Evolutionary conservation across 2,797 vertebrate species (phyloP).

Genomic region (Xyrichtys novacula): DNA sequence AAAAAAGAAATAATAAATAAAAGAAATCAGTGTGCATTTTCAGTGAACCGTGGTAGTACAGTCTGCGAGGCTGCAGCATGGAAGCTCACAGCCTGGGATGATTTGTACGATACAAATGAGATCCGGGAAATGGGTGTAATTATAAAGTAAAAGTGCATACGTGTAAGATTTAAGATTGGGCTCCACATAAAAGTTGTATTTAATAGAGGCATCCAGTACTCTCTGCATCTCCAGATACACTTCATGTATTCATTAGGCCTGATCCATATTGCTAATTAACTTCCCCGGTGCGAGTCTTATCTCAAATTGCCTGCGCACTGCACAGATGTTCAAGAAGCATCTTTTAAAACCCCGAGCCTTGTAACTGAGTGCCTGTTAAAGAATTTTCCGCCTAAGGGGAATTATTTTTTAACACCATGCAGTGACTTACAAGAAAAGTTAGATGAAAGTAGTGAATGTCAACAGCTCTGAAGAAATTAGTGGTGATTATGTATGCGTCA

Average conservation of each 20-base stretch:
- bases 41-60: conserved; percentile 37
- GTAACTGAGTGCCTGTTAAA: conserved; percentile 47
- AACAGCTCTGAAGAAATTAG: conserved; percentile 54
- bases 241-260: conserved; percentile 72
- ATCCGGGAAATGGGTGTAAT: conserved; percentile 58
- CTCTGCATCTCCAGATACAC: conserved; percentile 64
- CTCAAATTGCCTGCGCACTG: conserved; percentile 69
- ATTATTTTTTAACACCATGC: conserved; percentile 36
- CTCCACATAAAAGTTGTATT: conserved; percentile 63
- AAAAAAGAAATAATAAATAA: conserved; percentile 73
- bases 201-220: conserved; percentile 62
- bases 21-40: conserved; percentile 76
- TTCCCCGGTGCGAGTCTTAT: conserved; percentile 63
- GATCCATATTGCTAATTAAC: conserved; percentile 79
- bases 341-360: conserved; percentile 59
- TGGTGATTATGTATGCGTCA: conserved; percentile 41
- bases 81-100: conserved; percentile 45
- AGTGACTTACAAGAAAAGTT: conserved; percentile 53
- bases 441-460: conserved; percentile 58
- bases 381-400: conserved; percentile 39
- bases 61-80: conserved; percentile 34
- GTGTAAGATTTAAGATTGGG: conserved; percentile 48
- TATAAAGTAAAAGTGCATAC: conserved; percentile 58
- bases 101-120: conserved; percentile 65
- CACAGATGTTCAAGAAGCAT: conserved; percentile 77